Conservation (phyloP, 2,888 invertebrate genomes). For the Octonoba sinensis region DNA sequence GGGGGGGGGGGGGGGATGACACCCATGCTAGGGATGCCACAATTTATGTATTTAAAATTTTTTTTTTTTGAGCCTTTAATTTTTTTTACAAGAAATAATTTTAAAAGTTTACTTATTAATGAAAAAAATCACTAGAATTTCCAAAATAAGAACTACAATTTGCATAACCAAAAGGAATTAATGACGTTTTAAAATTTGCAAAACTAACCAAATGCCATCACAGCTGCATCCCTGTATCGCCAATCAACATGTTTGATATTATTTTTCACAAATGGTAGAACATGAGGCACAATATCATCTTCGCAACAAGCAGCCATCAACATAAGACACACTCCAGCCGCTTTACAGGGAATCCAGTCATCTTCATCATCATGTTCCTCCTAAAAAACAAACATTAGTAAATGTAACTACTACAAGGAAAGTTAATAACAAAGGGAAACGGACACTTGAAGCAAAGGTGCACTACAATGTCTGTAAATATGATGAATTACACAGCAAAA, state of each 20-base stretch:
- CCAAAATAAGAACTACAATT: no score
- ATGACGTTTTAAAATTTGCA: no score
- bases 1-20: no score
- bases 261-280: constrained; percentile 94
- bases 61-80: no score
- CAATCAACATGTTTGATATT: constrained; percentile 95
- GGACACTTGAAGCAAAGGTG: background rate
- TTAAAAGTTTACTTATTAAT: background rate
- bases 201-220: constrained; percentile 92
- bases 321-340: constrained; percentile 99
- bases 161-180: no score
- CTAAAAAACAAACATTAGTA: constrained; percentile 67
- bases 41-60: no score
- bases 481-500: no score
- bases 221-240: constrained; percentile 93
- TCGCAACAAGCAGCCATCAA: constrained; percentile 96
- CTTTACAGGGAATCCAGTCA: constrained; percentile 99
- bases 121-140: background rate
- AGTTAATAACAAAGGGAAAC: background rate
- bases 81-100: background rate
- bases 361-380: constrained; percentile 98
- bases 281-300: constrained; percentile 94
- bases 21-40: no score
- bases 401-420: background rate
- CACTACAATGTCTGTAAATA: no score